Evolutionary conservation across 2,113 vertebrate genomes (phyloP), one percentile per base, ranked within the genome.

Genomic region (Columba janthina): DNA sequence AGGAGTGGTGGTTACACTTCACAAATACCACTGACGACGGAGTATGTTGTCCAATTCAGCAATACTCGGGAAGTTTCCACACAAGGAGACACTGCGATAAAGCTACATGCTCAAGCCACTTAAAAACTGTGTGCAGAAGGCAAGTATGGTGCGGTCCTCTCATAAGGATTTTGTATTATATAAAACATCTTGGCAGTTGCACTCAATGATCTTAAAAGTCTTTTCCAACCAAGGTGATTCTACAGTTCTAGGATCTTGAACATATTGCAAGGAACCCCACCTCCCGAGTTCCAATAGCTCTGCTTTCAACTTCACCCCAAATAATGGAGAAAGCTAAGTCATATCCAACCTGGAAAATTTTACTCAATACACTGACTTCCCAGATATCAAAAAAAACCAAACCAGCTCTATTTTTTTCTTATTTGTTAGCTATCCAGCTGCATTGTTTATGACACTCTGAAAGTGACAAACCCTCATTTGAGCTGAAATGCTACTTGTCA

Each of bases 261-360:
- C 14, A 36, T 12, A 34, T 40, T 12, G 22, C 21, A 42, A 13
- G 31, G 34, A 81, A 62, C 14, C 14, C 32, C 38, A 42, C 12
- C 29, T 20, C 42, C 36, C 15, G 5, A 6, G 12, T 56, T 57
- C 20, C 1, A 0, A 1, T 8, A 46, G 1, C 5, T 28, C 54
- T 34, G 21, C 69, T 62, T 36, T 36, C 34, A 13, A 26, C 25
- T 65, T 65, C 32, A 44, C 15, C 36, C 4, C 34, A 65, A 71
- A 11, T 20, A 51, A 71, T 1, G 3, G 36, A 17, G 25, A 53
- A 58, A 66, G 36, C 21, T 15, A 62, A 26, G 20, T 15, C 29
- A 22, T 14, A 13, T 31, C 16, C 22, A 7, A 29, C 14, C 5
- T 25, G 32, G 25, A 7, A 15, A 56, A 51, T 25, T 7, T 5